Conservation (phyloP, 2,113 vertebrate genomes). For the Tricholaema leucomelas region DNA sequence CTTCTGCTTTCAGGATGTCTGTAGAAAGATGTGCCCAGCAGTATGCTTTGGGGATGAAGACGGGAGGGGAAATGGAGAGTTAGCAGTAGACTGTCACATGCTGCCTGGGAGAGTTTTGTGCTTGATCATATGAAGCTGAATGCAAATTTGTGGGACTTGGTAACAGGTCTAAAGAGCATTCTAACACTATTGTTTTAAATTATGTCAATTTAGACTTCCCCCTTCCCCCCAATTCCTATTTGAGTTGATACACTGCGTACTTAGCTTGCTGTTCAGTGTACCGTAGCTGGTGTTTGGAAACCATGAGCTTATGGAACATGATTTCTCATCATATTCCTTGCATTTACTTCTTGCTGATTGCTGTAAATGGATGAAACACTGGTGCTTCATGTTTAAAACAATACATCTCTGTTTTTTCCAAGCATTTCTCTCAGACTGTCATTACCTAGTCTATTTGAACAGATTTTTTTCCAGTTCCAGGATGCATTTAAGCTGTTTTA, state of each 20-base stretch:
- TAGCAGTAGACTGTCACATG: conserved; percentile 42
- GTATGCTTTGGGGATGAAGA: neutral
- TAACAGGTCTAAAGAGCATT: neutral
- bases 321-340: neutral
- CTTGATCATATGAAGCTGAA: conserved; percentile 8
- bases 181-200: neutral
- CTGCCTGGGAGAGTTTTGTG: neutral
- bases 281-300: conserved; percentile 29
- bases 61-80: neutral
- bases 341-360: neutral
- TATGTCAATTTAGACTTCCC: neutral
- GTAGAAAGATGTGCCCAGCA: neutral
- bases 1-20: neutral
- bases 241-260: neutral
- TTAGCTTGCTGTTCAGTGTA: neutral
- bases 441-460: neutral
- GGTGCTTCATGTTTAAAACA: neutral
- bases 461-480: neutral
- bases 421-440: neutral
- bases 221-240: neutral
- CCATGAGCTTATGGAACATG: conserved; percentile 22
- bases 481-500: neutral
- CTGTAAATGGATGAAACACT: neutral
- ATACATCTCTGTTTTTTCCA: neutral
- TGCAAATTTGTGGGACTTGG: conserved; percentile 38